Conservation (phyloP, 2,888 invertebrate genomes). For the Nemapogon koenigi region DNA sequence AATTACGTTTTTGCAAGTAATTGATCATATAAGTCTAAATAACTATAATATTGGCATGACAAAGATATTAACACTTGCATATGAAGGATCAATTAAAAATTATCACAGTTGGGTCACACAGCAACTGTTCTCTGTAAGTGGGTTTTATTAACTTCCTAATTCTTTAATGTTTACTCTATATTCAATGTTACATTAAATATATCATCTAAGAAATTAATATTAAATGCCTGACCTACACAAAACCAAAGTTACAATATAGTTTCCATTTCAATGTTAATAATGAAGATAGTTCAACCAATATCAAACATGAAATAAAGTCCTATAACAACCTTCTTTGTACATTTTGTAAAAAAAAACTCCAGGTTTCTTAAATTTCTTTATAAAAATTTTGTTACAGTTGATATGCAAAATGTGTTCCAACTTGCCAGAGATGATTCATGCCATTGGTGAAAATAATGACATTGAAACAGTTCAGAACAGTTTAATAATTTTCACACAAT, state of each 20-base stretch:
- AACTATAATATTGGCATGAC: slow-evolving; percentile 63
- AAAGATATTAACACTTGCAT: slow-evolving; percentile 69
- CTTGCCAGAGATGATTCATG: slow-evolving; percentile 59
- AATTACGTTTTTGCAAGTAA: slow-evolving; percentile 61
- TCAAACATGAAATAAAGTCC: too few relatives aligned
- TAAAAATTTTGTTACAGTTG: slow-evolving; percentile 60
- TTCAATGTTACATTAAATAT: too few relatives aligned
- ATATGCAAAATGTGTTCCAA: slow-evolving; percentile 70
- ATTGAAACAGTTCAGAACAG: slow-evolving; percentile 39
- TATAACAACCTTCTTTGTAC: too few relatives aligned
- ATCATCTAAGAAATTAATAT: too few relatives aligned
- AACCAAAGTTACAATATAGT: too few relatives aligned
- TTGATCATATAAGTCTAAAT: slow-evolving; percentile 43
- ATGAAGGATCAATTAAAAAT: slow-evolving; percentile 72
- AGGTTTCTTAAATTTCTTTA: too few relatives aligned
- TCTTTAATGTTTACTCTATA: too few relatives aligned
- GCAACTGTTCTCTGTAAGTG: slow-evolving; percentile 73
- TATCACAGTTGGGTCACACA: slow-evolving; percentile 81
- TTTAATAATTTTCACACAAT: slow-evolving; percentile 48
- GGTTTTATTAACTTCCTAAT: slow-evolving; percentile 2
- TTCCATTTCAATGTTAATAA: too few relatives aligned
- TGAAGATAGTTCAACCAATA: too few relatives aligned
- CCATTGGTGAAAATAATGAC: slow-evolving; percentile 44
- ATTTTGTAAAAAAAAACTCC: too few relatives aligned
- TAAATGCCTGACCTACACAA: too few relatives aligned